phyloP scores from a whole-genome alignment of 2,797 vertebrate species.

The Amphiprion clarkii region DNA sequence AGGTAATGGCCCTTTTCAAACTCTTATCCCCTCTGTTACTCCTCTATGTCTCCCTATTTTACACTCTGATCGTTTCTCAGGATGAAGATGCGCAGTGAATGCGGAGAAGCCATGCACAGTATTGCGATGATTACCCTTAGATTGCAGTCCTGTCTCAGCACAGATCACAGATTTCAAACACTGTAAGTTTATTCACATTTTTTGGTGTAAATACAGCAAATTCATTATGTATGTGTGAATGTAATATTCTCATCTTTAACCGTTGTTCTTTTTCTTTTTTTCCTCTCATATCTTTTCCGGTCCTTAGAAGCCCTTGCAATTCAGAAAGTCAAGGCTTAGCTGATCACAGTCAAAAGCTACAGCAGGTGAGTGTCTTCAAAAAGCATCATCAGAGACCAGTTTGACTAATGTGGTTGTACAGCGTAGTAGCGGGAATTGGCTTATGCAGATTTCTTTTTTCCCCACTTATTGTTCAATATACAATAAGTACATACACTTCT shows the following conservation, averaged over 20 bases:
- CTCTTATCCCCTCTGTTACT: neutral
- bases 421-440: neutral
- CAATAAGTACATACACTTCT: neutral
- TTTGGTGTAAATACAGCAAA: neutral
- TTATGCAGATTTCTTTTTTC: neutral
- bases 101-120: slow-evolving; percentile 75
- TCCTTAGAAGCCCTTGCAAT: slow-evolving; percentile 59
- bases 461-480: neutral
- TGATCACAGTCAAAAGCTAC: slow-evolving; percentile 73
- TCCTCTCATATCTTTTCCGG: slow-evolving; percentile 2
- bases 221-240: neutral
- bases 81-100: slow-evolving; percentile 77
- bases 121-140: slow-evolving; percentile 81
- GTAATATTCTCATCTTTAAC: slow-evolving; percentile 9
- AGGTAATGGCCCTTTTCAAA: neutral
- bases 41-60: neutral
- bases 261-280: neutral
- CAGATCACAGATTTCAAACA: slow-evolving; percentile 67
- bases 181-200: slow-evolving; percentile 73
- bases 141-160: slow-evolving; percentile 77
- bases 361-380: slow-evolving; percentile 71
- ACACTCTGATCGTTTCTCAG: slow-evolving; percentile 60
- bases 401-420: slow-evolving; percentile 2
- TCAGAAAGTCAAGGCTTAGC: slow-evolving; percentile 59
- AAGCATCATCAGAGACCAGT: neutral